Evolutionary conservation across 2,888 invertebrate species (phyloP).

Genomic region (Tetragonisca angustula): DNA sequence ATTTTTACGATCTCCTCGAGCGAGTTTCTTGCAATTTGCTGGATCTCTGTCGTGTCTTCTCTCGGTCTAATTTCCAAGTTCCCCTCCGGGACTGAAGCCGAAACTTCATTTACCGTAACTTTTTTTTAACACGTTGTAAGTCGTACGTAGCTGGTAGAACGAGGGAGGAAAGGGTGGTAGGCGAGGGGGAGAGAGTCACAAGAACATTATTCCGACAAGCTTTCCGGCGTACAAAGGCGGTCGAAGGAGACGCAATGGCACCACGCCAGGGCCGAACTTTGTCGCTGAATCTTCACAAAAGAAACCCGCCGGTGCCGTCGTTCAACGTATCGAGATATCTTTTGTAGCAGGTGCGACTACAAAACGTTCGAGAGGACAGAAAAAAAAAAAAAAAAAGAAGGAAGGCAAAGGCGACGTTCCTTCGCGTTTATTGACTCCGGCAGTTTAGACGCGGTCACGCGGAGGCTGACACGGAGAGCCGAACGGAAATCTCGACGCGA

Average conservation of each 20-base stretch:
- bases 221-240: constrained; percentile 63
- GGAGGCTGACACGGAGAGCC: neutral
- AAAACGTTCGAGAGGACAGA: constrained; percentile 4
- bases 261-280: constrained; percentile 60
- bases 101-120: constrained; percentile 60
- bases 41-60: constrained; percentile 20
- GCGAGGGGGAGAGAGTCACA: neutral
- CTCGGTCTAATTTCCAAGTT: constrained; percentile 50
- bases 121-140: constrained; percentile 62
- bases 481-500: neutral
- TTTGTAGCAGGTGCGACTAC: constrained; percentile 28
- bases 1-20: constrained; percentile 16
- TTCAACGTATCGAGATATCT: constrained; percentile 45
- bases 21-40: constrained; percentile 18
- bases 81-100: constrained; percentile 19
- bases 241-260: constrained; percentile 62
- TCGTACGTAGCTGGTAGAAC: constrained; percentile 45
- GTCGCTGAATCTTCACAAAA: constrained; percentile 54
- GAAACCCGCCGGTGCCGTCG: constrained; percentile 30
- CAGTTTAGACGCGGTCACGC: constrained; percentile 11
- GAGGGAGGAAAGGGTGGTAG: neutral
- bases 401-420: neutral
- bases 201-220: constrained; percentile 67
- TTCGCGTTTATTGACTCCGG: constrained; percentile 42
- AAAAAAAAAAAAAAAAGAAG: constrained; percentile 1